These are phyloP conservation scores for Seladonia tumulorum DNA, from an alignment of 2,888 invertebrate genomes.

Conservation along the genomic window DNA sequence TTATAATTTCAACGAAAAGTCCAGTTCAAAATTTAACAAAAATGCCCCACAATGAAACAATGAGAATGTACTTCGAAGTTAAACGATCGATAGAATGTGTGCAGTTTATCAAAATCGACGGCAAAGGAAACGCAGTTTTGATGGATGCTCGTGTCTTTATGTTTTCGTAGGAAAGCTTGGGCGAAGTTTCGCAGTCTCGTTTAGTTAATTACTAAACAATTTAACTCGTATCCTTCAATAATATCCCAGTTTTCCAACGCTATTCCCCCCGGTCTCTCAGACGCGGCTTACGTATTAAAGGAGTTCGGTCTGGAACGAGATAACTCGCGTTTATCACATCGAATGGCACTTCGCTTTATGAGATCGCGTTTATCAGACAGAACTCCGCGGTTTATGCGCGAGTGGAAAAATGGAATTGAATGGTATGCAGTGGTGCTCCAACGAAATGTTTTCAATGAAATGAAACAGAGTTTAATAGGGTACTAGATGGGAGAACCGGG, in stretches of 20 bases:
- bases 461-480: slow-evolving; percentile 35
- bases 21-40: no score
- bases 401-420: slow-evolving; percentile 37
- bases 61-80: neutral
- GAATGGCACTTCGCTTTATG: slow-evolving; percentile 37
- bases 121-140: neutral
- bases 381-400: slow-evolving; percentile 29
- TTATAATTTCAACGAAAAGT: no score
- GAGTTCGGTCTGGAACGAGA: slow-evolving; percentile 17
- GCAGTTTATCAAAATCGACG: neutral
- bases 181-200: neutral
- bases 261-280: neutral
- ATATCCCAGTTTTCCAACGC: neutral
- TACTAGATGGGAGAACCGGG: neutral
- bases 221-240: neutral
- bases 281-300: slow-evolving; percentile 11
- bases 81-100: neutral
- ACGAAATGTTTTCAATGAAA: slow-evolving; percentile 29
- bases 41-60: no score
- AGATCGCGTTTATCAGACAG: slow-evolving; percentile 38
- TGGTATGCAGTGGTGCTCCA: slow-evolving; percentile 35
- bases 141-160: neutral
- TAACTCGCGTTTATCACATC: slow-evolving; percentile 35
- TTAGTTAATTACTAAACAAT: neutral
- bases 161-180: neutral